Evolutionary conservation across 2,113 vertebrate species (phyloP).

Genomic region (Megaceryle maxima): DNA sequence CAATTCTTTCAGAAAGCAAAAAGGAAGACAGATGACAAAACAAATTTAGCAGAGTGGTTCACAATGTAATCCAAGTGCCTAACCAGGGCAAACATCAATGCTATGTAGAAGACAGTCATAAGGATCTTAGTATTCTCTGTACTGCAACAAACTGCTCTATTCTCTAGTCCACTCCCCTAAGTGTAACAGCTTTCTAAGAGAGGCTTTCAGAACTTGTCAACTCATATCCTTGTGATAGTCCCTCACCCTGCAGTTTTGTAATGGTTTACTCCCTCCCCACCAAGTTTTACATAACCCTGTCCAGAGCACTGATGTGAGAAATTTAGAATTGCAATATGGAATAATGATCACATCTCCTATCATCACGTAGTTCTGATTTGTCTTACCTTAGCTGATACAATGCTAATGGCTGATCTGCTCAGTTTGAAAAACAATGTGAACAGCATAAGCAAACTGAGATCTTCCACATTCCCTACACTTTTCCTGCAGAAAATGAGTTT

Average conservation of each 20-base stretch:
- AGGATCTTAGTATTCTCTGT: not conserved
- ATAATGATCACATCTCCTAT: not conserved
- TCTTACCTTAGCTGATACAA: not conserved
- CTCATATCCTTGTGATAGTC: not conserved
- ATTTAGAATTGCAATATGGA: not conserved
- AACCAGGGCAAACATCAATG: not conserved
- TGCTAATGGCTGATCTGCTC: accelerated
- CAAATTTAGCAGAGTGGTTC: not conserved
- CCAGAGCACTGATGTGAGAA: not conserved
- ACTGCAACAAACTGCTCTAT: not conserved
- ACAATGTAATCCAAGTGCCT: not conserved
- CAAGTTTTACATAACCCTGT: not conserved
- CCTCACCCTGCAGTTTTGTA: not conserved
- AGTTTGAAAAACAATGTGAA: not conserved
- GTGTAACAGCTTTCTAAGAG: not conserved
- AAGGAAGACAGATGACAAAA: not conserved
- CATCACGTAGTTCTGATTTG: not conserved
- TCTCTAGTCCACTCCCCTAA: not conserved
- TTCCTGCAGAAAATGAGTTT: not conserved
- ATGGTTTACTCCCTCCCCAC: not conserved
- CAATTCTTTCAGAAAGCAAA: not conserved
- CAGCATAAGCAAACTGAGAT: not conserved
- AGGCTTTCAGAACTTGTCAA: accelerated
- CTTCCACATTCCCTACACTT: not conserved
- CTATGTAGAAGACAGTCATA: not conserved